Evolutionary conservation across 2,888 invertebrate genomes (phyloP).

Genomic region (Nysson spinosus): DNA sequence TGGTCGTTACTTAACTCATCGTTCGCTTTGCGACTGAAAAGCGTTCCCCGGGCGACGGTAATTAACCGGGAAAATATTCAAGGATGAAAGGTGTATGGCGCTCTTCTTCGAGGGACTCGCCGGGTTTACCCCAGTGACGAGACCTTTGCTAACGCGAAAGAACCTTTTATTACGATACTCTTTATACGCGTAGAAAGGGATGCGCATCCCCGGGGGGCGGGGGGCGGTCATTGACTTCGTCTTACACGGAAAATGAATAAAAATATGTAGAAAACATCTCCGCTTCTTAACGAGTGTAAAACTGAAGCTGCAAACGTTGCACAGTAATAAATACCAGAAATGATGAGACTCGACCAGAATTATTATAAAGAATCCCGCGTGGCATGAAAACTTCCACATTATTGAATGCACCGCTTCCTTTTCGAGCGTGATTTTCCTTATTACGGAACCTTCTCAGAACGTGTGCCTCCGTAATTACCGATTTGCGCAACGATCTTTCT

Average conservation of each 20-base stretch:
- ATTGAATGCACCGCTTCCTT: too few species aligned
- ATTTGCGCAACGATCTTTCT: conserved; percentile 8
- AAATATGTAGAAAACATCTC: too few species aligned
- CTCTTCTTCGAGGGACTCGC: background rate
- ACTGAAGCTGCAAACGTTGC: too few species aligned
- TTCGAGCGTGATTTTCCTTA: too few species aligned
- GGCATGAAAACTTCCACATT: too few species aligned
- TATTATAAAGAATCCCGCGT: too few species aligned
- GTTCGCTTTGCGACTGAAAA: conserved; percentile 40
- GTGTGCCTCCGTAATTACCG: conserved; percentile 21
- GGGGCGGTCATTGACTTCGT: conserved; percentile 15
- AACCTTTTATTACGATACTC: conserved; percentile 1
- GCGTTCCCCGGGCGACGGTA: conserved; percentile 34
- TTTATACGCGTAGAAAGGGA: background rate
- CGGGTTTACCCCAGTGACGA: conserved; percentile 15
- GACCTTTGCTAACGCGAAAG: conserved; percentile 24
- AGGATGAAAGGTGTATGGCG: conserved; percentile 9
- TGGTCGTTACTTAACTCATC: conserved; percentile 50
- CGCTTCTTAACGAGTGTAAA: too few species aligned
- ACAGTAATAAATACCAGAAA: too few species aligned
- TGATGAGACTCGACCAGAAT: too few species aligned
- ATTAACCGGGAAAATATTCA: conserved; percentile 48
- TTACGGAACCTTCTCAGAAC: too few species aligned
- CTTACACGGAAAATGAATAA: too few species aligned
- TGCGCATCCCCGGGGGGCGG: background rate